These are phyloP conservation scores for Anseranas semipalmata DNA, from an alignment of 2,113 vertebrate species.

Conservation along the genomic window DNA sequence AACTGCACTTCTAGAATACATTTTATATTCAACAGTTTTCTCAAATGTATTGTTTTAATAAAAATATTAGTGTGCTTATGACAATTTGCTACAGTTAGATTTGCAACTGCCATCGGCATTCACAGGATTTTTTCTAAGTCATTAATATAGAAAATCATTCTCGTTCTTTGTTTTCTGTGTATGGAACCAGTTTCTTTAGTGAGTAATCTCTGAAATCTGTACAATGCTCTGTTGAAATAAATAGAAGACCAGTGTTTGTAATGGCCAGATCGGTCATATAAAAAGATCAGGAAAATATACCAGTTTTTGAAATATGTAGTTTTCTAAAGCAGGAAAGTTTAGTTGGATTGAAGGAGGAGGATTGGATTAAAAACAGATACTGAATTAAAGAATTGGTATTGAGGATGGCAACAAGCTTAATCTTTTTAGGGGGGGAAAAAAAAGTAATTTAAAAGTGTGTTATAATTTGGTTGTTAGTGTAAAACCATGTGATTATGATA, in stretches of 20 bases:
- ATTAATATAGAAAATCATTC: background rate
- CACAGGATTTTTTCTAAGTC: background rate
- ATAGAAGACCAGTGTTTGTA: background rate
- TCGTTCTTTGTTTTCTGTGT: background rate
- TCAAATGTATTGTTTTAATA: background rate
- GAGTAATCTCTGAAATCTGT: background rate
- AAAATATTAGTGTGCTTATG: background rate
- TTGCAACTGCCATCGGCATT: background rate
- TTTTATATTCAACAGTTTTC: background rate
- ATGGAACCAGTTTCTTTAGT: background rate
- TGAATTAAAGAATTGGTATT: background rate
- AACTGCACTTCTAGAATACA: accelerated
- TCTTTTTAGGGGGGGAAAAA: background rate
- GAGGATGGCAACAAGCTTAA: background rate
- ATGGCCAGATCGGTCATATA: accelerated
- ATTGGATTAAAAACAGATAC: background rate
- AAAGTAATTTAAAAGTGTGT: background rate
- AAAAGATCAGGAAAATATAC: background rate
- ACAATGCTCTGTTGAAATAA: background rate
- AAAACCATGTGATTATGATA: background rate
- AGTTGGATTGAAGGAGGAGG: background rate
- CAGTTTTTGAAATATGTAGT: accelerated
- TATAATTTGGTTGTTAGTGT: background rate
- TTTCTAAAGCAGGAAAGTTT: background rate
- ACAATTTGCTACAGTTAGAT: background rate